Conservation (phyloP, 2,888 invertebrate genomes). For the Camptogramma bilineatum region DNA sequence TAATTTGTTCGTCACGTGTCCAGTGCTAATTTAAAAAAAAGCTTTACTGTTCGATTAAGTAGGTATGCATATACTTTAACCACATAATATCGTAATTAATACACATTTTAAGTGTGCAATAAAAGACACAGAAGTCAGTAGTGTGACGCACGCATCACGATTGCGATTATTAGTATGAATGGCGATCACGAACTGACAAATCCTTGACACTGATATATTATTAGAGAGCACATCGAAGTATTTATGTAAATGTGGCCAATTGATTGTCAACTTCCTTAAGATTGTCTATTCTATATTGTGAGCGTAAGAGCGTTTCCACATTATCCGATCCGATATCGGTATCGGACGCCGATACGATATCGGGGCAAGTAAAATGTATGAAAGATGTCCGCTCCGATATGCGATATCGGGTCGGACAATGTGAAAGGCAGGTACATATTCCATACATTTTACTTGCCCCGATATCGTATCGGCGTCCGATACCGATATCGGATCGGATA, state of each 20-base stretch:
- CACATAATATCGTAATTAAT: not conserved
- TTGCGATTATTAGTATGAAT: constrained; percentile 27
- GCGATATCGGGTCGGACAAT: too few relatives aligned
- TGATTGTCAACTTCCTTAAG: not conserved
- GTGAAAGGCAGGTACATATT: too few relatives aligned
- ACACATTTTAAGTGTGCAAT: constrained; percentile 13
- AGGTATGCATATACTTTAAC: not conserved
- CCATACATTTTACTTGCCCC: too few relatives aligned
- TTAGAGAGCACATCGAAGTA: constrained; percentile 20
- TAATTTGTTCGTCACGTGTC: not conserved
- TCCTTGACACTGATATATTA: constrained; percentile 47
- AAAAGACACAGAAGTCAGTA: constrained; percentile 2
- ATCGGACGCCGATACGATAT: too few relatives aligned
- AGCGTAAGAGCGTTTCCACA: too few relatives aligned
- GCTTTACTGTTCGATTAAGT: not conserved
- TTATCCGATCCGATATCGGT: too few relatives aligned
- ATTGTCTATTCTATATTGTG: not conserved
- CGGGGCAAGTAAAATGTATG: too few relatives aligned
- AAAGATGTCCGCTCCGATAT: too few relatives aligned
- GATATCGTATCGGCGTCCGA: too few relatives aligned
- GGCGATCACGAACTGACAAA: constrained; percentile 20
- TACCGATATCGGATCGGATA: too few relatives aligned
- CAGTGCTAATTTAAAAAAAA: not conserved
- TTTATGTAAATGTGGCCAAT: not conserved
- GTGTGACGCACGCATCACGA: constrained; percentile 26